Percentiles rank a stretch among this genome's conserved stretches.
These are phyloP conservation scores for Amblyjoppa fuscipennis DNA, from an alignment of 2,888 invertebrate genomes.

Conservation along the genomic window DNA sequence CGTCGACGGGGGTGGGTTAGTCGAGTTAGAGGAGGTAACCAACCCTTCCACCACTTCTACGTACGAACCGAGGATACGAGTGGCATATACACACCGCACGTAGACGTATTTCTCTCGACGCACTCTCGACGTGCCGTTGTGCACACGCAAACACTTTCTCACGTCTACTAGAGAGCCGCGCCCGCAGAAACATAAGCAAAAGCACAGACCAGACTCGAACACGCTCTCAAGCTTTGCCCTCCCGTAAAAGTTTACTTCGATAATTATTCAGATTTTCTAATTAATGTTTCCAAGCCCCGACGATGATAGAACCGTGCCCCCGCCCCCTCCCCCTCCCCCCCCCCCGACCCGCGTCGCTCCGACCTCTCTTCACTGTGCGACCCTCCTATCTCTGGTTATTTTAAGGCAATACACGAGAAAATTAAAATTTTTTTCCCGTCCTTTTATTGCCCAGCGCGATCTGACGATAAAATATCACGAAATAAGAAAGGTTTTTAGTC, in stretches of 20 bases:
- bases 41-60: slow-evolving; percentile 38
- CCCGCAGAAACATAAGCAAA: slow-evolving; percentile 20
- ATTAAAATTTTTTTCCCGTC: background rate
- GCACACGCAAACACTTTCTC: slow-evolving; percentile 65
- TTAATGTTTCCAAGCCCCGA: slow-evolving; percentile 81
- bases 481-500: background rate
- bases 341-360: slow-evolving; percentile 58
- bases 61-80: slow-evolving; percentile 46
- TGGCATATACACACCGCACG: slow-evolving; percentile 44
- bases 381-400: slow-evolving; percentile 16
- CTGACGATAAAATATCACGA: slow-evolving; percentile 5
- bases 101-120: slow-evolving; percentile 54
- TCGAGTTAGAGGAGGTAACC: slow-evolving; percentile 55
- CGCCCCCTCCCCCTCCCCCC: slow-evolving; percentile 71
- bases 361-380: slow-evolving; percentile 59
- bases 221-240: slow-evolving; percentile 62
- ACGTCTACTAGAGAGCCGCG: slow-evolving; percentile 57
- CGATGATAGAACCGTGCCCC: slow-evolving; percentile 79
- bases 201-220: slow-evolving; percentile 41
- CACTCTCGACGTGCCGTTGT: slow-evolving; percentile 47
- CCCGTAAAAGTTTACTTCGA: slow-evolving; percentile 82
- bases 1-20: slow-evolving; percentile 50
- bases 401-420: slow-evolving; percentile 17
- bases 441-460: background rate
- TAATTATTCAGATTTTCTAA: slow-evolving; percentile 85